phyloP scores from a whole-genome alignment of 2,888 invertebrate genomes.

The Oasisia sp. region DNA sequence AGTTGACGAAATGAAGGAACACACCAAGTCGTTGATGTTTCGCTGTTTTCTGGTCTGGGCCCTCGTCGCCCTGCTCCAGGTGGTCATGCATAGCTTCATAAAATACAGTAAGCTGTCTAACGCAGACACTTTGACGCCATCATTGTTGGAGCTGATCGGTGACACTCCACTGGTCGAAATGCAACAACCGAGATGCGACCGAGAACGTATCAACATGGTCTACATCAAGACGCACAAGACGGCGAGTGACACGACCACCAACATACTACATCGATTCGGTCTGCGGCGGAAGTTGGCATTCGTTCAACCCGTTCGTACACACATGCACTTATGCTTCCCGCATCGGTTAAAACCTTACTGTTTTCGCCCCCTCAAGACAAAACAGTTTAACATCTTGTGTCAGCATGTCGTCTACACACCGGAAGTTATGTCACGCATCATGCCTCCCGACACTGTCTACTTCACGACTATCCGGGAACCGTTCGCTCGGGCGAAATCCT shows the following conservation, averaged over 20 bases:
- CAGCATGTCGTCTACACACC: conserved; percentile 60
- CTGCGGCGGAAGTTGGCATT: neutral
- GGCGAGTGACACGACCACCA: conserved; percentile 21
- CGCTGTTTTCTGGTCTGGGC: neutral
- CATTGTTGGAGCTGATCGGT: neutral
- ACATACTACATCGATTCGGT: conserved; percentile 22
- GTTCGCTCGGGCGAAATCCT: conserved; percentile 55
- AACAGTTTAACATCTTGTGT: conserved; percentile 53
- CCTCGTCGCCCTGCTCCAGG: neutral
- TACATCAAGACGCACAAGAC: conserved; percentile 14
- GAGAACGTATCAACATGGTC: conserved; percentile 14
- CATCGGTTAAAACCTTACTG: conserved; percentile 49
- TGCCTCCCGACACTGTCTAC: conserved; percentile 54
- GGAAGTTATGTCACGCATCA: conserved; percentile 49
- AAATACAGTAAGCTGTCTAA: neutral
- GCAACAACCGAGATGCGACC: neutral
- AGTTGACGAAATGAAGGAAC: neutral
- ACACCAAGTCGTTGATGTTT: neutral
- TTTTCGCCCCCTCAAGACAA: conserved; percentile 46
- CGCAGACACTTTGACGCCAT: neutral
- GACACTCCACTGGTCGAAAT: neutral
- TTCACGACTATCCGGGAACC: conserved; percentile 60
- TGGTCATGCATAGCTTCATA: neutral
- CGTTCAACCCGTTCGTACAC: neutral
- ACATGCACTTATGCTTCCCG: conserved; percentile 57